These are phyloP conservation scores for Lamellibrachia satsuma DNA, from an alignment of 2,888 invertebrate genomes.

Conservation along the genomic window DNA sequence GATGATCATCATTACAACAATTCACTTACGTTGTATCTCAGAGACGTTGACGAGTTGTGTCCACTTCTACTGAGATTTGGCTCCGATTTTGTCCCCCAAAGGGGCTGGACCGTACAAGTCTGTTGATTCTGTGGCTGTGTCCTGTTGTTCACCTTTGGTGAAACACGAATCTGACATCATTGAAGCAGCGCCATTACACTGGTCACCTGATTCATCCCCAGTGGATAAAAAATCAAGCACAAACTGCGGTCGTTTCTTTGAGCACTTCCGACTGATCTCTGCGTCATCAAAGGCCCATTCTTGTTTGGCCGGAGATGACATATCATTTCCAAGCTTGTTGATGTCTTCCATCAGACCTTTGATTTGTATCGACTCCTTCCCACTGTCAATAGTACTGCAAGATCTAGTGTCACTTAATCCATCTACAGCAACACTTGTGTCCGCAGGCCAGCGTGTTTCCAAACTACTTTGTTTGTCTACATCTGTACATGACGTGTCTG, in stretches of 20 bases:
- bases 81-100: neutral
- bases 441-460: neutral
- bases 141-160: neutral
- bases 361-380: neutral
- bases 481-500: too few species aligned
- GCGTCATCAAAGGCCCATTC: neutral
- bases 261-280: neutral
- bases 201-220: neutral
- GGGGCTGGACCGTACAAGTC: neutral
- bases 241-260: neutral
- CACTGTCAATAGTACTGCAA: neutral
- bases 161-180: neutral
- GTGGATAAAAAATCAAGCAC: neutral
- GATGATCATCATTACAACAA: neutral
- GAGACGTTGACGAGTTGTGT: neutral
- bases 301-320: neutral
- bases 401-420: neutral
- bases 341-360: neutral
- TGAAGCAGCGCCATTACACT: neutral
- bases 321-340: neutral
- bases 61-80: neutral
- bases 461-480: too few species aligned
- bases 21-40: neutral
- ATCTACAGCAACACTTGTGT: neutral
- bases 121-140: neutral